Conservation (phyloP, 2,797 vertebrate genomes). For the Gobionotothen gibberifrons region DNA sequence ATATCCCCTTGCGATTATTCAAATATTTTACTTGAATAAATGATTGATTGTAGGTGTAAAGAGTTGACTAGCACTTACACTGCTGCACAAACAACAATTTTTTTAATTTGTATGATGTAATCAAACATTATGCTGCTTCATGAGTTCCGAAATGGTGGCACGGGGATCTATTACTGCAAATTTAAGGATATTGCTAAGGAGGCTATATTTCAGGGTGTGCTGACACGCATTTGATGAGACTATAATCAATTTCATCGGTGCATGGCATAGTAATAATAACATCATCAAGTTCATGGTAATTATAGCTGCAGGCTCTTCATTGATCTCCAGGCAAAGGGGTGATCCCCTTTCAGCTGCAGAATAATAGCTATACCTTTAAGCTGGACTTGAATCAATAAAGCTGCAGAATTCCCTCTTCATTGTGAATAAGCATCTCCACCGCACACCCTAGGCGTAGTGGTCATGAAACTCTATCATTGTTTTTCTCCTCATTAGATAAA, state of each 20-base stretch:
- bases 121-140: constrained; percentile 26
- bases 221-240: constrained; percentile 55
- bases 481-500: constrained; percentile 44
- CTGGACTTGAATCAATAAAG: constrained; percentile 81
- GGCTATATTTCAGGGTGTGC: constrained; percentile 41
- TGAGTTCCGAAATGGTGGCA: not conserved
- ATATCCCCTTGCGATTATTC: no score
- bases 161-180: constrained; percentile 1
- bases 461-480: constrained; percentile 51
- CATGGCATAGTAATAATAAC: constrained; percentile 81
- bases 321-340: constrained; percentile 80
- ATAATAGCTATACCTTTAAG: constrained; percentile 85
- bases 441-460: constrained; percentile 55
- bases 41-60: no score
- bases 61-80: no score
- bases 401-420: constrained; percentile 67
- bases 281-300: constrained; percentile 82
- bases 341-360: constrained; percentile 79
- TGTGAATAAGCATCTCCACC: constrained; percentile 58
- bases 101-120: not conserved
- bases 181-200: constrained; percentile 30
- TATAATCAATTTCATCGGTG: constrained; percentile 65
- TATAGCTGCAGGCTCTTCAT: constrained; percentile 82
- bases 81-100: constrained; percentile 27
- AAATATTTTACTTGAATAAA: no score